Evolutionary conservation across 2,113 vertebrate genomes (phyloP).

Genomic region (Ictidomys tridecemlineatus): DNA sequence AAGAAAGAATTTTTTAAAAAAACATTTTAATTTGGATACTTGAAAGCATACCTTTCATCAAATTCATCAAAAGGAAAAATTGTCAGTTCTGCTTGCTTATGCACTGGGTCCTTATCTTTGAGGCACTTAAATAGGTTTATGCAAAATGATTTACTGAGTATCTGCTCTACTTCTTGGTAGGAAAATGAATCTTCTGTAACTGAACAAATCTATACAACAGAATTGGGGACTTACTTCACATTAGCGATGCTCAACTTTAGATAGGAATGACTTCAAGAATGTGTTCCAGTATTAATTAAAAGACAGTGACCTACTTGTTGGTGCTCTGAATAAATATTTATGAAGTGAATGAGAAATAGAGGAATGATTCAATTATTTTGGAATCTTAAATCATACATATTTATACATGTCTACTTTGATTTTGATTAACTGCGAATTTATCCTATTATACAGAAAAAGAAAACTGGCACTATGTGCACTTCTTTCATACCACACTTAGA

Average conservation of each 20-base stretch:
- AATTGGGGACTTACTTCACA: neutral
- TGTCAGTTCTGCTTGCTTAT: neutral
- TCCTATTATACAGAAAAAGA: neutral
- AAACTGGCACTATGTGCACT: neutral
- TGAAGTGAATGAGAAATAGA: neutral
- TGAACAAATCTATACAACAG: neutral
- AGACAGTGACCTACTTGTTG: neutral
- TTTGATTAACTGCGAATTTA: neutral
- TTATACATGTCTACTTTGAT: neutral
- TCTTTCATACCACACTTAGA: neutral
- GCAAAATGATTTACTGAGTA: neutral
- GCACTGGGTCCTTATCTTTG: neutral
- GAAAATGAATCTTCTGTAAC: slow-evolving; percentile 12
- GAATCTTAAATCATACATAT: neutral
- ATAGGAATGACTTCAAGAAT: neutral
- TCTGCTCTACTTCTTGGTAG: neutral
- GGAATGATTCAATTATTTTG: neutral
- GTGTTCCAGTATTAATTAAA: slow-evolving; percentile 41
- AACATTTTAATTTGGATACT: neutral
- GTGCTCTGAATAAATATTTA: neutral
- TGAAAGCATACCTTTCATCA: neutral
- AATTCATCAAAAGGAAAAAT: neutral
- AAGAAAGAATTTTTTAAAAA: neutral
- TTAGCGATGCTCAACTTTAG: neutral
- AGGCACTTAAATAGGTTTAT: slow-evolving; percentile 8